Evolutionary conservation across 2,888 invertebrate genomes (phyloP), one percentile per base, ranked within the genome.

Genomic region (Eupithecia exiguata): DNA sequence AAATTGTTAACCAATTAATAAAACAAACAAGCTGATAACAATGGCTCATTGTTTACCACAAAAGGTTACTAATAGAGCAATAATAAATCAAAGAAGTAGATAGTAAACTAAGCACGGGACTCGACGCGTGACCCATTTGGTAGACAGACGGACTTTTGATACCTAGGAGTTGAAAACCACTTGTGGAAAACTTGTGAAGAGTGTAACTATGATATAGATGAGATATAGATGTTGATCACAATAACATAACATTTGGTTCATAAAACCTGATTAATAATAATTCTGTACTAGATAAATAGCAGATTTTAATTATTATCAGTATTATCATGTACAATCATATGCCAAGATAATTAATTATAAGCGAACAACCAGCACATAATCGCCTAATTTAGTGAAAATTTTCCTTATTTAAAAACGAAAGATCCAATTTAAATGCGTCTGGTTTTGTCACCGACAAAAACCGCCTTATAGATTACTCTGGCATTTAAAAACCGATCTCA

Each of bases 21-120:
- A 70, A 70, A 68, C 63, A 72, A 72, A 70, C 67, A 71, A 43
- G 40, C n/a, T 40, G 36, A 70, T 70, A 70, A 72, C 70, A 75
- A 72, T 75, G 36, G 75, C 25, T 62, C 63, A 72, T 75, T 75
- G 72, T 72, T 75, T 70, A 72, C 75, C 53, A 53, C 72, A 58
- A 70, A 68, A 21, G 63, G 62, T 53, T 65, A 46, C n/a, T 70
- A 70, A 69, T 68, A 43, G 58, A 62, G 49, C 18, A 35, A 38
- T 68, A 61, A 36, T 36, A 46, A 43, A 43, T 35, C 46, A 70
- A 49, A 46, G 61, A 35, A 65, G 40, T 43, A 46, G 53, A 58
- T 70, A 71, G 66, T 69, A 46, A 66, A 5, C 38, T 9, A 25
- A 21, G 43, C 66, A 61, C 71, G 71, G 10, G 61, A 65, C 30